phyloP scores from a whole-genome alignment of 2,888 invertebrate species.

The Chymomyza procnemis region DNA sequence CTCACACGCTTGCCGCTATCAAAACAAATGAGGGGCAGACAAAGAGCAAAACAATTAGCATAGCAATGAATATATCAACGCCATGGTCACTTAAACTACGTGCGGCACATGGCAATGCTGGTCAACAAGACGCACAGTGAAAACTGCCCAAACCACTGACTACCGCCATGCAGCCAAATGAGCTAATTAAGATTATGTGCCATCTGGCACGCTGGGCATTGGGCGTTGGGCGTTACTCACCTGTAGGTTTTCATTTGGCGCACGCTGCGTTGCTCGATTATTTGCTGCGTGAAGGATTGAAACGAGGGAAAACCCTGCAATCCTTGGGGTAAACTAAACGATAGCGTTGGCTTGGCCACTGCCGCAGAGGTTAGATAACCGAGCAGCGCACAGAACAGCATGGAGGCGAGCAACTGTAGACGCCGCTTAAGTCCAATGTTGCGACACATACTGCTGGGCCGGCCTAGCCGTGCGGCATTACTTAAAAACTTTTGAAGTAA shows the following conservation, averaged over 20 bases:
- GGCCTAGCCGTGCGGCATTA: background rate
- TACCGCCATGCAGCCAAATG: background rate
- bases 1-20: constrained; percentile 83
- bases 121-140: constrained; percentile 13
- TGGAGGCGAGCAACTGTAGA: constrained; percentile 63
- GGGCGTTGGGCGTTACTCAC: no score
- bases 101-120: constrained; percentile 60
- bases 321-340: constrained; percentile 74
- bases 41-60: background rate
- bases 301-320: constrained; percentile 76
- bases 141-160: constrained; percentile 27
- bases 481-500: background rate
- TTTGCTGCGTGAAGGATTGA: constrained; percentile 77
- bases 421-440: constrained; percentile 55
- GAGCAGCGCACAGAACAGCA: constrained; percentile 68
- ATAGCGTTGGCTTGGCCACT: constrained; percentile 77
- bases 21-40: background rate
- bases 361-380: constrained; percentile 73
- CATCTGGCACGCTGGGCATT: no score
- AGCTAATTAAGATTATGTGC: background rate
- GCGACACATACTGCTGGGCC: constrained; percentile 31
- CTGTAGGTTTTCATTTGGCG: constrained; percentile 78
- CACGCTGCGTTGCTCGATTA: constrained; percentile 76
- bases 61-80: background rate
- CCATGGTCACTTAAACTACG: constrained; percentile 55